These are phyloP conservation scores for Meganola albula DNA, from an alignment of 2,888 invertebrate species.

Conservation along the genomic window DNA sequence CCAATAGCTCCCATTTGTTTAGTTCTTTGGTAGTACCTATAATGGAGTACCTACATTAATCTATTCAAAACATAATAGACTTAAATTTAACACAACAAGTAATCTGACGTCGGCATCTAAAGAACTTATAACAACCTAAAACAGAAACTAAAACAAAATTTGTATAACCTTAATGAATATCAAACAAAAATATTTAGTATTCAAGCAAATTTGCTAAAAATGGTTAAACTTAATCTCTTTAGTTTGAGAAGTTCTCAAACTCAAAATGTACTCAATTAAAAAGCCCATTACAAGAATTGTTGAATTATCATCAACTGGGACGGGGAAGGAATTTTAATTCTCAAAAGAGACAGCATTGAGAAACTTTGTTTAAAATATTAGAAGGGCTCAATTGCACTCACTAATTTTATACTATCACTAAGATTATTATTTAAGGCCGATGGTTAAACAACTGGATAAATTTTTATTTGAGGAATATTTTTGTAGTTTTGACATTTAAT, in stretches of 20 bases:
- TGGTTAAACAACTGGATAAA: too few species aligned
- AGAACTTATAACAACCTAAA: slow-evolving; percentile 4
- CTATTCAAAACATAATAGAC: too few species aligned
- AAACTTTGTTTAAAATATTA: slow-evolving; percentile 10
- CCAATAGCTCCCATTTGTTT: too few species aligned
- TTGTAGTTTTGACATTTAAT: too few species aligned
- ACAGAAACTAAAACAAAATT: slow-evolving; percentile 1
- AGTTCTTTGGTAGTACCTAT: too few species aligned
- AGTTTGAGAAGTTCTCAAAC: slow-evolving; percentile 5
- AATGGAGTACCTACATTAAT: too few species aligned
- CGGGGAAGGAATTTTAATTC: slow-evolving; percentile 7
- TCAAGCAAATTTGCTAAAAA: slow-evolving; percentile 2
- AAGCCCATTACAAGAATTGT: slow-evolving; percentile 10
- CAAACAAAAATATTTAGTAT: background rate
- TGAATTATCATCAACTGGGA: slow-evolving; percentile 4
- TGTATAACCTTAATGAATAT: background rate
- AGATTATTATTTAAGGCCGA: too few species aligned
- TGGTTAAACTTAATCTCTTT: slow-evolving; percentile 1
- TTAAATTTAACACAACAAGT: too few species aligned
- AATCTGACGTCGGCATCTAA: background rate
- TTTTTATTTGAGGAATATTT: too few species aligned
- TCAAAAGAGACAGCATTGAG: slow-evolving; percentile 1
- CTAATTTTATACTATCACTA: too few species aligned
- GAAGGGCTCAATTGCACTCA: slow-evolving; percentile 5
- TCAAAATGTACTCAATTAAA: slow-evolving; percentile 10